Base-by-base conservation (phyloP, 2,888 invertebrate species). In the Miltochrista miniata region DNA sequence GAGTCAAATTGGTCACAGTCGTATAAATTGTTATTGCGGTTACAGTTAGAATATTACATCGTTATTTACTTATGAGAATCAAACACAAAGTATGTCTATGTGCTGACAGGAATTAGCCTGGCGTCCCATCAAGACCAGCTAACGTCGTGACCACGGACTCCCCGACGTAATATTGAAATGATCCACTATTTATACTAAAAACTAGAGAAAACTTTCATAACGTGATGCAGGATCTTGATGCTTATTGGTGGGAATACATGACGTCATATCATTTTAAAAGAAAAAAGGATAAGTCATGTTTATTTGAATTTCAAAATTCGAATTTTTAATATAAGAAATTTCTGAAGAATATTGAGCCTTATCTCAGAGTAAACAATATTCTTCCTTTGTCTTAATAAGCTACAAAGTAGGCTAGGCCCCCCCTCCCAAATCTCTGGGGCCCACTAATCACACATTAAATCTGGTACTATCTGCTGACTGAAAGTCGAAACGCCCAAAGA, bases 181-280 rank as follows among this genome's bases (percentile, higher is more conserved):
- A 11, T 13, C 2, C 13, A 0, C 3, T 44, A 44, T 44, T 11
- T 44, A 35, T 44, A 35, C 9, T 10, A 11, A 35, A 11, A 7
- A 7, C 7, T 1, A 11, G 2, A 10, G 9, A 9, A 13, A 12
- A 35, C 15, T 24, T 35, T 18, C 2, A 24, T 35, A 44, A 10
- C 44, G 44, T 10, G 44, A 44, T 35, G 7, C n/a, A 44, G 44
- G 35, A 18, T 44, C 44, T 35, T 11, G 10, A 44, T 9, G 1
- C 35, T 24, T 13, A 44, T 44, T 44, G 44, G 44, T 35, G 2
- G 4, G 11, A 24, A 10, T 35, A 10, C n/a, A 8, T 35, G 35
- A 35, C 44, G 35, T 44, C 35, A 35, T 24, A 1, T 2, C 12
- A 11, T 7, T 30, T 10, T 1, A 5, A 30, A 1, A 10, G 29